Percentiles rank a stretch among this genome's conserved stretches.
These are phyloP conservation scores for Toxostoma redivivum DNA, from an alignment of 2,113 vertebrate species.

Conservation along the genomic window DNA sequence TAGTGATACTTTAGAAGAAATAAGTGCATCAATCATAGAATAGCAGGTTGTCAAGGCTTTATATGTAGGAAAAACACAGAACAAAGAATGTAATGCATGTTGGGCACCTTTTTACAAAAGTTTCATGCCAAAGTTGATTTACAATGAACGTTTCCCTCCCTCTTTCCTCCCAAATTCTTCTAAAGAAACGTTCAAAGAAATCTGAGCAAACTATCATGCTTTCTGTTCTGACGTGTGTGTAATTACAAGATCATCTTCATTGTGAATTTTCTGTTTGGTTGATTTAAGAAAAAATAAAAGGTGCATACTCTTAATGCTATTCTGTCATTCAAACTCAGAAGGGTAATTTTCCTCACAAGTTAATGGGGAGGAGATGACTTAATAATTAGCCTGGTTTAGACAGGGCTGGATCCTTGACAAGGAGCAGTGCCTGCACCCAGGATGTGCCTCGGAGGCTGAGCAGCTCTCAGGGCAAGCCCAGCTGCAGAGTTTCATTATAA, in stretches of 20 bases:
- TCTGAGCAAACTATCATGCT: not conserved
- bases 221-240: not conserved
- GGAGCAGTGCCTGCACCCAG: not conserved
- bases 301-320: not conserved
- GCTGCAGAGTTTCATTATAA: accelerated
- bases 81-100: conserved; percentile 66
- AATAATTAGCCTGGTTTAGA: not conserved
- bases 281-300: conserved; percentile 23
- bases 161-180: not conserved
- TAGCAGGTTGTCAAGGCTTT: conserved; percentile 73
- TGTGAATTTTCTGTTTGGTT: conserved; percentile 20
- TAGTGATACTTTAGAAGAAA: conserved; percentile 79
- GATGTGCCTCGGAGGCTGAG: not conserved
- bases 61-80: conserved; percentile 69
- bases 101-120: conserved; percentile 59
- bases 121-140: conserved; percentile 54
- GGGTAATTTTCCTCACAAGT: conserved; percentile 5
- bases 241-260: conserved; percentile 54
- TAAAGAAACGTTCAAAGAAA: not conserved
- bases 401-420: not conserved
- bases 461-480: not conserved
- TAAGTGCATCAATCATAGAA: conserved; percentile 80
- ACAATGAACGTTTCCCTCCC: not conserved
- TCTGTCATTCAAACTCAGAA: conserved; percentile 27
- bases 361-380: not conserved